Percentiles rank a stretch among this genome's conserved stretches.
Evolutionary conservation across 92 coral and sea anemone species (phyloP).

Genomic region (Chrysogorgia sp.): DNA sequence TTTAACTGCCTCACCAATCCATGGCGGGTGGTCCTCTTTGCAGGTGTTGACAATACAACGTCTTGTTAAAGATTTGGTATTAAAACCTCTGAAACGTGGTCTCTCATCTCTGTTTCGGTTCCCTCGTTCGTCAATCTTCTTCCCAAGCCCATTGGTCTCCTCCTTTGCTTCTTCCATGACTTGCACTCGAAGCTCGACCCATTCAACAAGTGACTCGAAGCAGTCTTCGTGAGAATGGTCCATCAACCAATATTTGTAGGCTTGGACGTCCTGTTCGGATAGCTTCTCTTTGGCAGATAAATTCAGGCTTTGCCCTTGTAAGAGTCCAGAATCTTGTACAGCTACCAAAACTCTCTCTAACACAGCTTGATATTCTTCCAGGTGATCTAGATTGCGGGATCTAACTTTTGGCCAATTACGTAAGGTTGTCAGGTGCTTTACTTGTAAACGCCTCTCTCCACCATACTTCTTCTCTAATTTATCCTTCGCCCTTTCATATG

Average conservation of each 20-base stretch:
- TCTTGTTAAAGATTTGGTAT: constrained; percentile 9
- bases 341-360: constrained; percentile 44
- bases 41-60: constrained; percentile 38
- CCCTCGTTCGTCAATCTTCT: background rate
- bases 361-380: constrained; percentile 47
- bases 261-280: constrained; percentile 32
- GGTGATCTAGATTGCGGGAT: constrained; percentile 33
- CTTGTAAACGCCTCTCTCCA: constrained; percentile 48
- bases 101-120: constrained; percentile 5
- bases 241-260: constrained; percentile 37
- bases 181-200: constrained; percentile 50
- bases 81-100: constrained; percentile 15
- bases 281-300: constrained; percentile 43
- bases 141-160: too few relatives aligned
- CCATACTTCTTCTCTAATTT: constrained; percentile 53
- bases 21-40: constrained; percentile 21
- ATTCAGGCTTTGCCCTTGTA: constrained; percentile 28
- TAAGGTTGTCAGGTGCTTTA: constrained; percentile 36
- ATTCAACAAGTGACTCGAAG: constrained; percentile 30
- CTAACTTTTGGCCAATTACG: constrained; percentile 39
- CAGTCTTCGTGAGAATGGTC: constrained; percentile 14
- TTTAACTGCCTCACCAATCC: constrained; percentile 1
- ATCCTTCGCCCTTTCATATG: constrained; percentile 51
- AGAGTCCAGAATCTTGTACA: constrained; percentile 33
- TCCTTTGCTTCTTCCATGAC: too few relatives aligned